These are phyloP conservation scores for Mantis religiosa DNA, from an alignment of 2,888 invertebrate genomes.

Conservation along the genomic window DNA sequence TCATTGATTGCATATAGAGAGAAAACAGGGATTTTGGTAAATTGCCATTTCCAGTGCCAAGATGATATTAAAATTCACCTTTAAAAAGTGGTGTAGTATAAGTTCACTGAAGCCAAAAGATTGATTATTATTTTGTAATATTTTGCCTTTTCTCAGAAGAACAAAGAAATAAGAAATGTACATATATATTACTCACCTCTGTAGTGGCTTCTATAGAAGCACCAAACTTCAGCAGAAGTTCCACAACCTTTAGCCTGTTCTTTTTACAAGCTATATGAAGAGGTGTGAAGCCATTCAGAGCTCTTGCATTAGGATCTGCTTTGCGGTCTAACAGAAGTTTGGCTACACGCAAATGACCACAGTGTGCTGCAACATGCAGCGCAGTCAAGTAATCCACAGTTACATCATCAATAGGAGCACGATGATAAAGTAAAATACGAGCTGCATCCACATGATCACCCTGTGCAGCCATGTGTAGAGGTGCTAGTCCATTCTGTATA, in stretches of 20 bases:
- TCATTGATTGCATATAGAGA: too few relatives aligned
- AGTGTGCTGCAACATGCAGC: slow-evolving; percentile 92
- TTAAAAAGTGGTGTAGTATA: neutral
- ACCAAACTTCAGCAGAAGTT: slow-evolving; percentile 90
- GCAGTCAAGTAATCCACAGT: slow-evolving; percentile 97
- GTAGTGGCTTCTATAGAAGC: slow-evolving; percentile 73
- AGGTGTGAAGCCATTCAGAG: slow-evolving; percentile 96
- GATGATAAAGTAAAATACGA: slow-evolving; percentile 82
- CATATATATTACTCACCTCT: slow-evolving; percentile 49
- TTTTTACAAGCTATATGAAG: slow-evolving; percentile 99
- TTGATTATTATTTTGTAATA: too few relatives aligned
- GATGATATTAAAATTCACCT: neutral
- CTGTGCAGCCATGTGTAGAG: slow-evolving; percentile 97
- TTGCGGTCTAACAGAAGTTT: slow-evolving; percentile 84
- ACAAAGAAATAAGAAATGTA: neutral
- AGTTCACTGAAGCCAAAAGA: too few relatives aligned
- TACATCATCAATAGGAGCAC: slow-evolving; percentile 97
- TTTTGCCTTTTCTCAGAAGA: neutral
- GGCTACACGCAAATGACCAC: slow-evolving; percentile 90
- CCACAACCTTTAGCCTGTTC: slow-evolving; percentile 93
- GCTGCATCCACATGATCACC: slow-evolving; percentile 98
- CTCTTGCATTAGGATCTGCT: slow-evolving; percentile 95
- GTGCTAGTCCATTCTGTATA: slow-evolving; percentile 80
- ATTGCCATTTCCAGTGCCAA: neutral
- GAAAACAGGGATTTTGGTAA: too few relatives aligned